Percentiles rank a stretch among this genome's conserved stretches.
phyloP scores from a whole-genome alignment of 1,140 invertebrate genomes.

The Philopotamus ludificatus region DNA sequence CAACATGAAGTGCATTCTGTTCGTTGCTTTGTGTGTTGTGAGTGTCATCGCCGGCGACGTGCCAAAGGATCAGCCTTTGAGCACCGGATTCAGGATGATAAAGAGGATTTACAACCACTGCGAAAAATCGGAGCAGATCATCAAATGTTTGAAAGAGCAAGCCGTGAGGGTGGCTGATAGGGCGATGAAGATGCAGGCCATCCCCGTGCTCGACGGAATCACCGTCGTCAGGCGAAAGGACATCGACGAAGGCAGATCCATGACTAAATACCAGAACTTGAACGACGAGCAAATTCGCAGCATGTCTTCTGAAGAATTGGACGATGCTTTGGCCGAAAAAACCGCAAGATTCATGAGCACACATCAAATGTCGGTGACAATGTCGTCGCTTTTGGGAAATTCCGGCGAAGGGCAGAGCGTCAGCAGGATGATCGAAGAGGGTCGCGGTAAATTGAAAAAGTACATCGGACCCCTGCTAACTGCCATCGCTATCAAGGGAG shows the following conservation, averaged over 20 bases:
- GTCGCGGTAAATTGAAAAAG: slow-evolving; percentile 59
- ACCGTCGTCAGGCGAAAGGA: slow-evolving; percentile 52
- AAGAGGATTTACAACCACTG: slow-evolving; percentile 63
- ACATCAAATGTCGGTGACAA: slow-evolving; percentile 62
- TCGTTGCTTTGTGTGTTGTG: slow-evolving; percentile 44
- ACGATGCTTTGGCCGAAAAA: slow-evolving; percentile 59
- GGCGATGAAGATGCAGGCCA: slow-evolving; percentile 60
- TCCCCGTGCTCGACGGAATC: slow-evolving; percentile 65
- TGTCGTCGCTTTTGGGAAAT: slow-evolving; percentile 45
- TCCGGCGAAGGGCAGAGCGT: slow-evolving; percentile 40
- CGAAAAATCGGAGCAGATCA: slow-evolving; percentile 58
- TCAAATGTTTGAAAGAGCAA: slow-evolving; percentile 68
- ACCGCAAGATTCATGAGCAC: slow-evolving; percentile 60
- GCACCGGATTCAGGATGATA: slow-evolving; percentile 50
- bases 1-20: slow-evolving; percentile 32
- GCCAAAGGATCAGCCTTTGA: slow-evolving; percentile 44
- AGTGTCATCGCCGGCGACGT: slow-evolving; percentile 45
- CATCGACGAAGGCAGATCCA: slow-evolving; percentile 50
- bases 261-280: slow-evolving; percentile 51
- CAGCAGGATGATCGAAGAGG: slow-evolving; percentile 56
- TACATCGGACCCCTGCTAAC: slow-evolving; percentile 60
- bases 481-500: slow-evolving; percentile 65
- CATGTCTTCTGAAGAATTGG: slow-evolving; percentile 52
- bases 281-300: slow-evolving; percentile 57
- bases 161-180: slow-evolving; percentile 62